Percentiles rank a stretch among this genome's conserved stretches.
phyloP scores from a whole-genome alignment of 2,113 vertebrate genomes.

The Synodontis membranacea region DNA sequence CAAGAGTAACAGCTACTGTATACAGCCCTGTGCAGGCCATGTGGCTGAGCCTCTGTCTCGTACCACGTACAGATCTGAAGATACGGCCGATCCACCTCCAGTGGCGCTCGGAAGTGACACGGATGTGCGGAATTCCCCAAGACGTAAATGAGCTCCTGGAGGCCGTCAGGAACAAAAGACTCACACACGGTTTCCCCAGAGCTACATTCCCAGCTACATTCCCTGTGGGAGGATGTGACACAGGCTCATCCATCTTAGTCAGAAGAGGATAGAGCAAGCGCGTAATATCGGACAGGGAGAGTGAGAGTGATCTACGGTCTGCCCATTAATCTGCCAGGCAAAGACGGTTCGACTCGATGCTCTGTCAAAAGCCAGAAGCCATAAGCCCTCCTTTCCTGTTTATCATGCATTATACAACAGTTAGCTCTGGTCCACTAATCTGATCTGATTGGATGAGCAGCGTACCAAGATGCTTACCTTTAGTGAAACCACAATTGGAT shows the following conservation, averaged over 20 bases:
- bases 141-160: slow-evolving; percentile 15
- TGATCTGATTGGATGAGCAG: neutral
- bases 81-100: neutral
- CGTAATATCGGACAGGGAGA: neutral
- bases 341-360: neutral
- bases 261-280: slow-evolving; percentile 14
- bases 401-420: neutral
- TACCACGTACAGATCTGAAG: neutral
- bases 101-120: neutral
- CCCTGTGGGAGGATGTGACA: neutral
- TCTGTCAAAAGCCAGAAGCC: neutral
- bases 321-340: neutral
- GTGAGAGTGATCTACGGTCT: neutral
- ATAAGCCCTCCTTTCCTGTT: neutral
- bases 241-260: slow-evolving; percentile 40
- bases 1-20: neutral
- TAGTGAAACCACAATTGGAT: neutral
- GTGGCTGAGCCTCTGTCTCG: neutral
- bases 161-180: slow-evolving; percentile 31
- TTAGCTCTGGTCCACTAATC: neutral
- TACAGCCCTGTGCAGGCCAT: neutral
- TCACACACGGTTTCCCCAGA: neutral
- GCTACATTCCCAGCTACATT: neutral
- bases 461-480: neutral
- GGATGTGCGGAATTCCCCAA: neutral